Percentiles rank a stretch among this genome's conserved stretches.
Conservation (phyloP, 2,888 invertebrate species). For the Drosophila parthenogenetica region DNA sequence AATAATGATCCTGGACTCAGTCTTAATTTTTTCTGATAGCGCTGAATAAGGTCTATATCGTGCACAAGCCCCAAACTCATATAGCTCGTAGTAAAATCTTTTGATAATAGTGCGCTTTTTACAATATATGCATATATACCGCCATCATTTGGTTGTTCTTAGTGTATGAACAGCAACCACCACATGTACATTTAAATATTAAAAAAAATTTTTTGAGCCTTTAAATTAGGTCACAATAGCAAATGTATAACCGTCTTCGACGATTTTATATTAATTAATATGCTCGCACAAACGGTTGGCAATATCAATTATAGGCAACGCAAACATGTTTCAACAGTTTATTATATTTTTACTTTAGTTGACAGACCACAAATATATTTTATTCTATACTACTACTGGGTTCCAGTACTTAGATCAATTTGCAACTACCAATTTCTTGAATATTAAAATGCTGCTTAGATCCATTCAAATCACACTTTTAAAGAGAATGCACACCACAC, state of each 20-base stretch:
- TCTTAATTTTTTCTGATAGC: slow-evolving; percentile 43
- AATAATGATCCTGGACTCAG: slow-evolving; percentile 30
- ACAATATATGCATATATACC: too few species aligned
- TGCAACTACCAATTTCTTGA: slow-evolving; percentile 64
- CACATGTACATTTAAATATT: too few species aligned
- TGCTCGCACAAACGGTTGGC: neutral
- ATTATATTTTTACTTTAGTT: too few species aligned
- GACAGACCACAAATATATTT: too few species aligned
- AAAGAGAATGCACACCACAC: slow-evolving; percentile 9
- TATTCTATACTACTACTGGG: too few species aligned
- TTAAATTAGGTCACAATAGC: slow-evolving; percentile 21
- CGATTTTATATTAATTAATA: neutral
- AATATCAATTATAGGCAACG: neutral
- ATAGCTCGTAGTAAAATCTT: slow-evolving; percentile 19
- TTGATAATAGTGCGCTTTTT: slow-evolving; percentile 2
- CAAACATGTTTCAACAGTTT: too few species aligned
- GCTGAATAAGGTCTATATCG: slow-evolving; percentile 47
- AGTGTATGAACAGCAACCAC: too few species aligned
- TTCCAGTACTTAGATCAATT: too few species aligned
- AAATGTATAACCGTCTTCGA: neutral
- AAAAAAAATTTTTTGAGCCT: too few species aligned
- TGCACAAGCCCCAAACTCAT: slow-evolving; percentile 17
- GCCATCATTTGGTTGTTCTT: too few species aligned
- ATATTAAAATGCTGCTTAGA: slow-evolving; percentile 49
- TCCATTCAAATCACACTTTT: slow-evolving; percentile 13